Evolutionary conservation across 2,113 vertebrate species (phyloP).

Genomic region (Antechinus stuartii): DNA sequence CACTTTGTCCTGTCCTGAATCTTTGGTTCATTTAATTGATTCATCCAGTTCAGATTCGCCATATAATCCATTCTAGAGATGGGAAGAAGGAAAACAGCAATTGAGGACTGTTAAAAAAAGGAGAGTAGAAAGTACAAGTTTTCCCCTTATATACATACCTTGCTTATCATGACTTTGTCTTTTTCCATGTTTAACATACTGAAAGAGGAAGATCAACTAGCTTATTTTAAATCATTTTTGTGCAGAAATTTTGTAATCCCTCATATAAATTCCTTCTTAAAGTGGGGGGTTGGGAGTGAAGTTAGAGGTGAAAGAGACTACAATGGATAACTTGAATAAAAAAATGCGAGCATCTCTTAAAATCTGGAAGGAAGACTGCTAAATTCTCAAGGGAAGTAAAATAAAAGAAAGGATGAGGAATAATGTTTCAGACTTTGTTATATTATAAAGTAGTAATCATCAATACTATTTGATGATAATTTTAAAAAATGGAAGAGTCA

Average conservation of each 20-base stretch:
- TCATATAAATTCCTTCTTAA: neutral
- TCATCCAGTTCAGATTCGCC: neutral
- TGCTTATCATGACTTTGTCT: neutral
- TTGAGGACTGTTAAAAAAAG: neutral
- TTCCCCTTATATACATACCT: neutral
- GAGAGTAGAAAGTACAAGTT: neutral
- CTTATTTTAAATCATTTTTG: neutral
- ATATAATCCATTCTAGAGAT: neutral
- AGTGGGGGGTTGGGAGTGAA: neutral
- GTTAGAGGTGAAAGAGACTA: neutral
- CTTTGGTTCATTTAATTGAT: neutral
- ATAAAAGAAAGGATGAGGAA: neutral
- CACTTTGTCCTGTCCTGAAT: neutral
- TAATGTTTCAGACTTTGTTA: neutral
- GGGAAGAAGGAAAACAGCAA: neutral
- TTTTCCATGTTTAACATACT: neutral
- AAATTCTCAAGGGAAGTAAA: neutral
- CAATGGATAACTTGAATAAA: neutral
- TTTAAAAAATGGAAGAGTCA: neutral
- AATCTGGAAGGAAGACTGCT: neutral
- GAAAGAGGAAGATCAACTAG: neutral
- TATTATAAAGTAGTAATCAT: neutral
- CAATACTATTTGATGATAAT: neutral
- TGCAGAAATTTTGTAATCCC: neutral
- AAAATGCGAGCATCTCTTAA: neutral